Base-by-base conservation (phyloP, 2,888 invertebrate genomes). In the Bombylius major region DNA sequence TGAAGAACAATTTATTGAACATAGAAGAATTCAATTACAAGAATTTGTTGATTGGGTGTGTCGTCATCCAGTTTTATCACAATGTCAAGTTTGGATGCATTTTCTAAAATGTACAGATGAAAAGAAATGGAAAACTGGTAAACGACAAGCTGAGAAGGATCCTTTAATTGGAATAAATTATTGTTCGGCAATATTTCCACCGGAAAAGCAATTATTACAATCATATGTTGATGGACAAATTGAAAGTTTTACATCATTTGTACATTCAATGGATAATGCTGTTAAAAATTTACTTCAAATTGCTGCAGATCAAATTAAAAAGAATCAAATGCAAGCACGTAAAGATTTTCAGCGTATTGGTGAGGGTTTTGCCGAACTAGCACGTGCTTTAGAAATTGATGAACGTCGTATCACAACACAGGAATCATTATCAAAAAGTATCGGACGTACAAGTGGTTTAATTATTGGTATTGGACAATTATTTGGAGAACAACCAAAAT, bases 41-140 rank as follows among this genome's bases (percentile, higher is more conserved):
- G 87, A 93, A 66, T 99, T 98, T 81, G 89, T 98, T 4, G 89
- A 96, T 76, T 90, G 95, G 78, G 93, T 99, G 68, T 95, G 96
- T 70, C 81, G 91, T 56, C 98, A 99, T 78, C 98, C 98, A 4
- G 91, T 99, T 9, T 76, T 99, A 47, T 90, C 94, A 4, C 84
- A 84, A 64, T 87, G 87, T 66, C 89, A 91, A 63, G 97, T 97
- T 0, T 97, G 96, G 91, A 84, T 89, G 69, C 98, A 99, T 72
- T 99, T 99, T 72, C 82, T 99, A 52, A 93, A 93, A 4, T 97
- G 97, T 70, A 95, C 92, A 8, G 97, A 98, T 76, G 97, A 95
- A 66, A 96, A 95, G 72, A 84, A 88, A 64, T 99, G 98, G 98
- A 99, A 99, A 76, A 83, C 82, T 51, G 98, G 98, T 5, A 98